Evolutionary conservation across 2,888 invertebrate species (phyloP).

Genomic region (Polymixis lichenea): DNA sequence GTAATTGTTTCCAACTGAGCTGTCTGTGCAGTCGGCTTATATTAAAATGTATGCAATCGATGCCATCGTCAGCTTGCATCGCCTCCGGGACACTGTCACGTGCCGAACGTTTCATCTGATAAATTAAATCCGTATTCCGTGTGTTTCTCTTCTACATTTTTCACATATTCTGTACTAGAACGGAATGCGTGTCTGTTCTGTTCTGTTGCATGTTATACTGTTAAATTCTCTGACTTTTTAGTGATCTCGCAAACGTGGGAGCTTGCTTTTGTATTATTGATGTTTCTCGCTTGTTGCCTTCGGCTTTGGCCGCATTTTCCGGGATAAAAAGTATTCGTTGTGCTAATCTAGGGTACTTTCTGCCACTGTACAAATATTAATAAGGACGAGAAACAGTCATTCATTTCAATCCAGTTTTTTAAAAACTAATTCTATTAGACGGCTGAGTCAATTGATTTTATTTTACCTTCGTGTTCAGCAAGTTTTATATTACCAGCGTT

Average conservation of each 20-base stretch:
- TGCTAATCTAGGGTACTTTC: background rate
- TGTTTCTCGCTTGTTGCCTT: background rate
- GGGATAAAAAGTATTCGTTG: background rate
- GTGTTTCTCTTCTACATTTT: constrained; percentile 66
- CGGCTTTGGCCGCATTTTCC: constrained; percentile 8
- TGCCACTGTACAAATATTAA: background rate
- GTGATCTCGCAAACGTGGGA: constrained; percentile 13
- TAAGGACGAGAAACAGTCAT: background rate
- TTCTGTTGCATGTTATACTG: constrained; percentile 25
- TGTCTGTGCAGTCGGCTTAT: constrained; percentile 66
- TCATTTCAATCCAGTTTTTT: background rate
- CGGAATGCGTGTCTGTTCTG: constrained; percentile 15
- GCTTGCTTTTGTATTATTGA: constrained; percentile 30
- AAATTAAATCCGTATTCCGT: constrained; percentile 71
- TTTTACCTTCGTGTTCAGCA: background rate
- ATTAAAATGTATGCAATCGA: constrained; percentile 85
- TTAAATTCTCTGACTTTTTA: constrained; percentile 39
- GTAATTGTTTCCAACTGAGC: constrained; percentile 73
- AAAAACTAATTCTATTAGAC: background rate
- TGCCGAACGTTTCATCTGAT: constrained; percentile 73
- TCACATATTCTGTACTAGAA: constrained; percentile 58
- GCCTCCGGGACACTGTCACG: constrained; percentile 73
- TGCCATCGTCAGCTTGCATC: constrained; percentile 77
- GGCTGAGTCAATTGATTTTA: background rate
- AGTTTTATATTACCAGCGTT: background rate